Percentiles rank a stretch among this genome's conserved stretches.
phyloP scores from a whole-genome alignment of 2,113 vertebrate genomes.

The Lycaon pictus region DNA sequence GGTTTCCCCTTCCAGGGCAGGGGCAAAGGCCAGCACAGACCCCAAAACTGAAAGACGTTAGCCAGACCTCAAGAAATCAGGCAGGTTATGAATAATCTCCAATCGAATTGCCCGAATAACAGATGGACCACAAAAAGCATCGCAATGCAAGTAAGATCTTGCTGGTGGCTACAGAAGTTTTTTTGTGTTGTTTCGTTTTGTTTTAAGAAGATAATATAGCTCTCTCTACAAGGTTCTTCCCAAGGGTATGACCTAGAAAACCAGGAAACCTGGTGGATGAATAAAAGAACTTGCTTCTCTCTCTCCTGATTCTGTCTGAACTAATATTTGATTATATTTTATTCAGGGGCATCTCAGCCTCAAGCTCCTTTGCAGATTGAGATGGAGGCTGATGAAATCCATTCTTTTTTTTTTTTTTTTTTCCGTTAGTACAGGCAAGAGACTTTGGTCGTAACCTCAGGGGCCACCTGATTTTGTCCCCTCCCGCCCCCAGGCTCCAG shows the following conservation, averaged over 20 bases:
- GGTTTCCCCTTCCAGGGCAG: neutral
- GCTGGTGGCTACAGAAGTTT: neutral
- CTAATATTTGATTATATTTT: slow-evolving; percentile 78
- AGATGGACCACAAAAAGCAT: neutral
- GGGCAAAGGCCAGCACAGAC: neutral
- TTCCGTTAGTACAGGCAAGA: neutral
- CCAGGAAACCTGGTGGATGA: slow-evolving; percentile 23
- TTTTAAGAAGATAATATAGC: neutral
- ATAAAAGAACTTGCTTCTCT: slow-evolving; percentile 56
- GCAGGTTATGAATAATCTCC: slow-evolving; percentile 24
- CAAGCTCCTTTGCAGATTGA: slow-evolving; percentile 33
- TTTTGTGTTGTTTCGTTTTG: neutral
- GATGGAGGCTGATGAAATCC: neutral
- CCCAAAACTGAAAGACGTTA: neutral
- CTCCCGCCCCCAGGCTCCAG: neutral
- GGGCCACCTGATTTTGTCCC: neutral
- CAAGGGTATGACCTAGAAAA: slow-evolving; percentile 47
- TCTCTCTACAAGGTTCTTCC: slow-evolving; percentile 63
- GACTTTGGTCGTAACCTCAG: slow-evolving; percentile 20
- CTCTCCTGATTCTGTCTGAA: slow-evolving; percentile 68
- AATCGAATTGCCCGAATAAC: neutral
- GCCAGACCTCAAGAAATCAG: slow-evolving; percentile 5
- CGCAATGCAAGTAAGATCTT: slow-evolving; percentile 6
- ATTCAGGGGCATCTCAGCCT: slow-evolving; percentile 69
- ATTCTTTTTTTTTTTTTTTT: neutral